phyloP scores from a whole-genome alignment of 2,113 vertebrate species.

The Nycticorax nycticorax region DNA sequence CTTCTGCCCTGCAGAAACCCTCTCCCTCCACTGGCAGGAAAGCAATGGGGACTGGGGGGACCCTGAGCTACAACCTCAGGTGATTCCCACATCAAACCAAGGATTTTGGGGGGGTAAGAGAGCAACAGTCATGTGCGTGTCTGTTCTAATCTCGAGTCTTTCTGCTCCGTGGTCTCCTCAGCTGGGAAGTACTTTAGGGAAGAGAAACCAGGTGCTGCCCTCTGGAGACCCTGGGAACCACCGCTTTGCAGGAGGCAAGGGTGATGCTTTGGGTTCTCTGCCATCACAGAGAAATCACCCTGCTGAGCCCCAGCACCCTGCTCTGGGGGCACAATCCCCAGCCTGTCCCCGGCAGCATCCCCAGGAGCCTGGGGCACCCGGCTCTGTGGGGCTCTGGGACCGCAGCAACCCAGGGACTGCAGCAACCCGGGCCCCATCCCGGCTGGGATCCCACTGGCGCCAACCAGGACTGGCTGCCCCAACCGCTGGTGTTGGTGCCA shows the following conservation, averaged over 20 bases:
- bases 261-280: not conserved
- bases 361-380: not conserved
- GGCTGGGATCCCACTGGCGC: fast-evolving
- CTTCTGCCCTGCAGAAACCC: not conserved
- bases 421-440: fast-evolving
- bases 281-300: not conserved
- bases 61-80: not conserved
- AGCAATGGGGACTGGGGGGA: fast-evolving
- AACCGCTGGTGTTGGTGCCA: fast-evolving
- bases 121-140: fast-evolving
- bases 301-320: not conserved
- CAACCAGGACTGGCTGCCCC: not conserved
- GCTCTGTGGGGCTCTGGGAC: fast-evolving
- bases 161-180: not conserved
- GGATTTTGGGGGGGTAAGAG: not conserved
- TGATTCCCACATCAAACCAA: not conserved
- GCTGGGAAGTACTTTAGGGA: not conserved
- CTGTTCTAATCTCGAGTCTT: not conserved
- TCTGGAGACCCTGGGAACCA: not conserved
- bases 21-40: not conserved
- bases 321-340: not conserved
- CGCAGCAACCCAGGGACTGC: not conserved
- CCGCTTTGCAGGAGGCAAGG: fast-evolving
- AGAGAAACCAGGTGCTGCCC: not conserved
- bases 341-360: not conserved